A percentile compares a stretch with the other conserved stretches of the same genome.
Evolutionary conservation across 2,888 invertebrate species (phyloP).

Genomic region (Spisula solida): DNA sequence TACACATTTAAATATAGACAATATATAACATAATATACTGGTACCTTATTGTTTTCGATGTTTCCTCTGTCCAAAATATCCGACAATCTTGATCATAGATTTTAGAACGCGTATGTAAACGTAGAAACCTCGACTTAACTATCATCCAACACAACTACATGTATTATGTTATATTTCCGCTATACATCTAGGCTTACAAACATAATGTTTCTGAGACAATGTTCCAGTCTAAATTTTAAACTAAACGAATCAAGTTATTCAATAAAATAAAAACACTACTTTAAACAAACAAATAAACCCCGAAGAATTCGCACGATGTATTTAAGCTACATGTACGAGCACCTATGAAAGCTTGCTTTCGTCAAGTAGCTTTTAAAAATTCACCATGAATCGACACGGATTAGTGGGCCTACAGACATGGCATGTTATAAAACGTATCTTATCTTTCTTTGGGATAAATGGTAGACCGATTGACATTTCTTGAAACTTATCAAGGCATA

Average conservation of each 20-base stretch:
- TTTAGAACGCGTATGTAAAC: no score
- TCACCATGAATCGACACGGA: not conserved
- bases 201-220: no score
- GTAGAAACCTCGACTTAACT: no score
- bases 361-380: not conserved
- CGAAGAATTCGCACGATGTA: not conserved
- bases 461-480: not conserved
- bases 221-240: no score
- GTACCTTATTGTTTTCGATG: not conserved
- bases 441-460: conserved; percentile 4
- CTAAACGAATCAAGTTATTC: no score
- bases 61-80: not conserved
- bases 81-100: no score
- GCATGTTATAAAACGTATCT: conserved; percentile 23
- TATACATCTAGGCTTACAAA: not conserved
- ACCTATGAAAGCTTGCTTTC: not conserved
- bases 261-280: no score
- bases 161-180: no score
- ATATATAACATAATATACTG: not conserved
- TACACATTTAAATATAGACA: no score
- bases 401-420: not conserved
- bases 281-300: not conserved
- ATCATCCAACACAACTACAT: no score
- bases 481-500: not conserved
- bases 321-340: not conserved